Evolutionary conservation across 2,113 vertebrate genomes (phyloP).

Genomic region (Elaphurus davidianus): DNA sequence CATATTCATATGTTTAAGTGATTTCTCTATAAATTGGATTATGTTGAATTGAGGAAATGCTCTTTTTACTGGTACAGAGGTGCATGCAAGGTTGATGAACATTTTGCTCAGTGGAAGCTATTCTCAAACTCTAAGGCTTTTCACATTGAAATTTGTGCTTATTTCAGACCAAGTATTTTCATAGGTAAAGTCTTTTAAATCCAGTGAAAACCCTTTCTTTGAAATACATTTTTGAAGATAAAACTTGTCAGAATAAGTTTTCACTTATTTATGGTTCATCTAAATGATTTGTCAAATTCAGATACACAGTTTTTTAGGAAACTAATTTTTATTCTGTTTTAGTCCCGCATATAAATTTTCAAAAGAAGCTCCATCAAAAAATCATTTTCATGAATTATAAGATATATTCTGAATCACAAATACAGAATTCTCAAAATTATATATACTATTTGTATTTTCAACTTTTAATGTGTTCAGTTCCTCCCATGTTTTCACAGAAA

Average conservation of each 20-base stretch:
- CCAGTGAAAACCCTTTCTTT: background rate
- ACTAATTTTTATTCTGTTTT: background rate
- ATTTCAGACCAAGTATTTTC: slow-evolving; percentile 3
- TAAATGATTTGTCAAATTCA: background rate
- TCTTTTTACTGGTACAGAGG: background rate
- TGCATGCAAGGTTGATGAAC: background rate
- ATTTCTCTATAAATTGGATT: background rate
- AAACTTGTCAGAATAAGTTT: background rate
- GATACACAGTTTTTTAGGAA: background rate
- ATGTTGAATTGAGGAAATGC: background rate
- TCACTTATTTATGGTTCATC: background rate
- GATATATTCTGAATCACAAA: background rate
- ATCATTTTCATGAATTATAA: background rate
- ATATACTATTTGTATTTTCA: background rate
- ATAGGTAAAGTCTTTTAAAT: background rate
- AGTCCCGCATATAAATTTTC: background rate
- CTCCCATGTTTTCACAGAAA: background rate
- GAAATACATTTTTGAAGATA: slow-evolving; percentile 8
- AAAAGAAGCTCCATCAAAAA: background rate
- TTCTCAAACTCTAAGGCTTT: background rate
- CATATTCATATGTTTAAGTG: background rate
- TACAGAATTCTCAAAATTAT: background rate
- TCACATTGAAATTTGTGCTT: background rate
- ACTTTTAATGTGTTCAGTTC: background rate
- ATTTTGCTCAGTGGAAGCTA: background rate